Evolutionary conservation across 2,797 vertebrate species (phyloP).

Genomic region (Prunella strophiata): DNA sequence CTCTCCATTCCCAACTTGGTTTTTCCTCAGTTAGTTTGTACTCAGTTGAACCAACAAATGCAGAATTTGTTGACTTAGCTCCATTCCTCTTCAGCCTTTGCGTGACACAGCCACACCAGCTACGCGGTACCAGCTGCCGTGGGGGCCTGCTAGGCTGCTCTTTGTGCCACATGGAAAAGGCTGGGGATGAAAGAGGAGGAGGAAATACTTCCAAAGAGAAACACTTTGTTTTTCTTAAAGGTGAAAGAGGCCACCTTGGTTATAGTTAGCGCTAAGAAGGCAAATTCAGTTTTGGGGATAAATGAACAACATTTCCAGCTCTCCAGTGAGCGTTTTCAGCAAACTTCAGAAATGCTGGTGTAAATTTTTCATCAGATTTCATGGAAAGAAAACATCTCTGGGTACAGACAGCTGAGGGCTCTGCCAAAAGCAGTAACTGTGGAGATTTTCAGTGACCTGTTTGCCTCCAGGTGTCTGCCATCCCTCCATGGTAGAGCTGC

Average conservation of each 20-base stretch:
- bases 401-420: background rate
- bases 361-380: background rate
- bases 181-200: background rate
- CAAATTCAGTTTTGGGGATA: background rate
- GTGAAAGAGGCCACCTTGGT: background rate
- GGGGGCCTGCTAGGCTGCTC: background rate
- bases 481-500: background rate
- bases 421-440: background rate
- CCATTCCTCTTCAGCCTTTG: conserved; percentile 63
- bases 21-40: conserved; percentile 80
- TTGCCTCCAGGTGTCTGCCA: background rate
- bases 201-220: conserved; percentile 36
- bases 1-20: conserved; percentile 75
- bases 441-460: background rate
- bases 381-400: background rate
- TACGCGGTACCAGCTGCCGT: conserved; percentile 7
- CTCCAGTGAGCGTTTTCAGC: background rate
- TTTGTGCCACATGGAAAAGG: conserved; percentile 38
- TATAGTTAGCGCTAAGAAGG: background rate
- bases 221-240: conserved; percentile 7
- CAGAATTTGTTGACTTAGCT: conserved; percentile 78
- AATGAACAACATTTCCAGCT: background rate
- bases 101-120: conserved; percentile 65
- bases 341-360: background rate
- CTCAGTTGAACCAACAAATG: conserved; percentile 82